phyloP scores from a whole-genome alignment of 2,113 vertebrate species.

The Capra hircus region DNA sequence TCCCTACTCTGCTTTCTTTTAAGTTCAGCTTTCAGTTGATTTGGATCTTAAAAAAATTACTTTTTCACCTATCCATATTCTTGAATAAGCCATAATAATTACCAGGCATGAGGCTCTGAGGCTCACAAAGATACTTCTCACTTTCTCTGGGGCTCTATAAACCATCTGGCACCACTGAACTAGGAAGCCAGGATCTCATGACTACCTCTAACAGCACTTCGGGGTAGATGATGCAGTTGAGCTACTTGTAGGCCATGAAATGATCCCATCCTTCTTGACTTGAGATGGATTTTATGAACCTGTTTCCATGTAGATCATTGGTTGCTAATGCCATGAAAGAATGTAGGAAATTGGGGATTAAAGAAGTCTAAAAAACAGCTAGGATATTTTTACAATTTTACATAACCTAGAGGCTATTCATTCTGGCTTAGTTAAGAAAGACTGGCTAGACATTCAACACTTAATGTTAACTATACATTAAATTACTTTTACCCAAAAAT shows the following conservation, averaged over 20 bases:
- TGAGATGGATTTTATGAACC: neutral
- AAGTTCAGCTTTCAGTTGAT: neutral
- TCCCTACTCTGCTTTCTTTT: neutral
- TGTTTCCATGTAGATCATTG: neutral
- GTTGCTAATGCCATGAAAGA: neutral
- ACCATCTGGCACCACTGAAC: slow-evolving; percentile 44
- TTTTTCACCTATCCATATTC: neutral
- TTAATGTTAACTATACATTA: neutral
- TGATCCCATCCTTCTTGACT: neutral
- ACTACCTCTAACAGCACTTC: slow-evolving; percentile 5
- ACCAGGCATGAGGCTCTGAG: neutral
- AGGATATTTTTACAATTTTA: neutral
- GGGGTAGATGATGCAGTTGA: neutral
- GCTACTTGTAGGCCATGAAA: neutral
- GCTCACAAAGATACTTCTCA: neutral
- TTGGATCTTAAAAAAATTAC: slow-evolving; percentile 1
- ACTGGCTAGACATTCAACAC: neutral
- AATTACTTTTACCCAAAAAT: neutral
- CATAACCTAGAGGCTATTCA: neutral
- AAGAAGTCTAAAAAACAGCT: neutral
- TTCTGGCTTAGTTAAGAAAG: neutral
- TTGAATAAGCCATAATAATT: slow-evolving; percentile 15
- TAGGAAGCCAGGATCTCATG: neutral
- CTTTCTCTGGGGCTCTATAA: slow-evolving; percentile 40
- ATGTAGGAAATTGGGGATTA: neutral